Evolutionary conservation across 2,888 invertebrate genomes (phyloP), one percentile per base, ranked within the genome.

Genomic region (Euphydryas editha): DNA sequence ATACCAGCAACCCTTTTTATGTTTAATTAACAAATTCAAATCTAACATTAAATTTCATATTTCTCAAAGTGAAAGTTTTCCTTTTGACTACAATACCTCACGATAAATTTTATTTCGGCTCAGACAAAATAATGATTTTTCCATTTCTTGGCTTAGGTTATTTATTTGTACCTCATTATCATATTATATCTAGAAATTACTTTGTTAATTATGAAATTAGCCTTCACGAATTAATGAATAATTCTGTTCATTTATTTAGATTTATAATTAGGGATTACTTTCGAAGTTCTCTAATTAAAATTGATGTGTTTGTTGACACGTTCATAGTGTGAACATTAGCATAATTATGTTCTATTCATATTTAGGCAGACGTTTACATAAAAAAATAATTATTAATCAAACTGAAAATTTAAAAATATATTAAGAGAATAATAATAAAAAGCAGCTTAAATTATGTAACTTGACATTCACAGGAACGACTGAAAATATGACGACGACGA

Each of bases 241-340:
- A 39, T 39, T 39, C 15, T 0, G 11, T 39, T 30, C 5, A 30
- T 13, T 39, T 39, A 39, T 10, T 39, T 39, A 39, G 8, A 15
- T 39, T 39, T 39, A 11, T 39, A 39, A 39, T 39, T 39, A 39
- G 0, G 30, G 30, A 73, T 78, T 79, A 84, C 84, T 80, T 78
- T 79, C 42, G 42, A 44, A 44, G 42, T n/a, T 44, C n/a, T 44
- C n/a, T 44, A 13, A 44, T n/a, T 44, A 44, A 44, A 44, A 15
- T 44, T n/a, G 15, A 6, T 3, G 42, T 15, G 6, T n/a, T 44
- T n/a, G 15, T 44, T 44, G 6, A n/a, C 6, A 15, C 15, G 15
- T 44, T 44, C 15, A 44, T 15, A 11, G 3, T 39, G 4, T 11
- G 15, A 39, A 39, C 15, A 39, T 39, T 39, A 39, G 11, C 39